Base-by-base conservation (phyloP, 1,140 invertebrate species). In the Monochamus saltuarius region DNA sequence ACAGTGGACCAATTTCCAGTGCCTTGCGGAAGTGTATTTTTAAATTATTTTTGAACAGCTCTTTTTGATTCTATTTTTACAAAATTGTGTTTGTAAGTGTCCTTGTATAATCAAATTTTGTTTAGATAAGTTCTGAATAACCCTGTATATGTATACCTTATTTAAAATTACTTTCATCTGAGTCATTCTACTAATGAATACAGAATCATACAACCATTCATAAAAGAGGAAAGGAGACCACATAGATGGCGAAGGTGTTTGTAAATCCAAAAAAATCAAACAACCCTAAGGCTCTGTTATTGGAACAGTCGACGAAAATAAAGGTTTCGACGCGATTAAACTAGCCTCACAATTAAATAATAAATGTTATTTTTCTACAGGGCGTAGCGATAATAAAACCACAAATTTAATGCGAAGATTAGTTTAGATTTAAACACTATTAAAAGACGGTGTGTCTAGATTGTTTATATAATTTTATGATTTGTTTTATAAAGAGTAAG, bases 391-490 rank as follows among this genome's bases (percentile, higher is more conserved):
- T 56, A 56, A 62, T 55, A 62, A 62, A 57, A 62, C 55, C 61
- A 57, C 61, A 45, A 62, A 56, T 61, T 61, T 56, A 54, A 61
- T 51, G 59, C 42, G 52, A 40, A 61, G 59, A 62, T 62, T 62
- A 62, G 61, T 63, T 63, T 63, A 55, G 61, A 56, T 59, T 62
- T 51, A 63, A 59, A 63, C 61, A 63, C 61, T 63, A 63, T 65
- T 66, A 68, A 68, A 65, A 68, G 54, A 53, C 55, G 66, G 62
- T 70, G 64, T 56, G 56, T 59, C 56, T 59, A 55, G 61, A 54
- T 64, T 71, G 71, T 73, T 73, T 73, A 73, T 65, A 65, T 57
- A 63, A 68, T 64, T 73, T 73, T 73, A 73, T 73, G 72, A 73
- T 73, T 73, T 73, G 71, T 72, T 73, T 71, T 71, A 71, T 62